phyloP scores from a whole-genome alignment of 2,888 invertebrate species.

The Thymelicus lineola region DNA sequence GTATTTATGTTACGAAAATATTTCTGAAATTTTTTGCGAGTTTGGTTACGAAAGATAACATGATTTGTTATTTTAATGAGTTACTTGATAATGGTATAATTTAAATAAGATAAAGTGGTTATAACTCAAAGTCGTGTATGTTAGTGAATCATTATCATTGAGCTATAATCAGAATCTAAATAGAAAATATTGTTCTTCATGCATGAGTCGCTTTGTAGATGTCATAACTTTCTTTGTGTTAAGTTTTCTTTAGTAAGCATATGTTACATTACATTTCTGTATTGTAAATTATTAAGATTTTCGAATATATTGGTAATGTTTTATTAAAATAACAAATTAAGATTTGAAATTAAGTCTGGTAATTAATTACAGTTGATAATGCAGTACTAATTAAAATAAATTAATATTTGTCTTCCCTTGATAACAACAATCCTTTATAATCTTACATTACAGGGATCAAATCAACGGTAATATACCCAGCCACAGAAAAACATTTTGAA shows the following conservation, averaged over 20 bases:
- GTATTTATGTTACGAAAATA: neutral
- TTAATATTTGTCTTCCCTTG: too few species aligned
- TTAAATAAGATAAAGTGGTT: slow-evolving; percentile 14
- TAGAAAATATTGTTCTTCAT: neutral
- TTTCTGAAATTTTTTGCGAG: neutral
- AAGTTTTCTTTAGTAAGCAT: slow-evolving; percentile 6
- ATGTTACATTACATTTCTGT: slow-evolving; percentile 2
- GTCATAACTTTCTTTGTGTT: slow-evolving; percentile 25
- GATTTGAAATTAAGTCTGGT: too few species aligned
- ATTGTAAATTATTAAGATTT: neutral
- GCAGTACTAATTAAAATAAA: too few species aligned
- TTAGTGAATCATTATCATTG: neutral
- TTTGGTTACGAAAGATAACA: slow-evolving; percentile 4
- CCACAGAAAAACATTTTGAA: slow-evolving; percentile 95
- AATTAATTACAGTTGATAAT: too few species aligned
- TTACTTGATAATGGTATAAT: slow-evolving; percentile 2
- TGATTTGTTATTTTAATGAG: slow-evolving; percentile 13
- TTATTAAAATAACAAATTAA: too few species aligned
- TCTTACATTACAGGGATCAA: slow-evolving; percentile 89
- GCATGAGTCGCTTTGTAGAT: neutral
- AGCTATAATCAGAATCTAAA: neutral
- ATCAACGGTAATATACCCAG: slow-evolving; percentile 96
- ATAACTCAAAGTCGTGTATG: neutral
- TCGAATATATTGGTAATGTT: too few species aligned
- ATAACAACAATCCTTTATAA: neutral